Conservation (phyloP, 2,888 invertebrate genomes). For the Crepidodera aurea region DNA sequence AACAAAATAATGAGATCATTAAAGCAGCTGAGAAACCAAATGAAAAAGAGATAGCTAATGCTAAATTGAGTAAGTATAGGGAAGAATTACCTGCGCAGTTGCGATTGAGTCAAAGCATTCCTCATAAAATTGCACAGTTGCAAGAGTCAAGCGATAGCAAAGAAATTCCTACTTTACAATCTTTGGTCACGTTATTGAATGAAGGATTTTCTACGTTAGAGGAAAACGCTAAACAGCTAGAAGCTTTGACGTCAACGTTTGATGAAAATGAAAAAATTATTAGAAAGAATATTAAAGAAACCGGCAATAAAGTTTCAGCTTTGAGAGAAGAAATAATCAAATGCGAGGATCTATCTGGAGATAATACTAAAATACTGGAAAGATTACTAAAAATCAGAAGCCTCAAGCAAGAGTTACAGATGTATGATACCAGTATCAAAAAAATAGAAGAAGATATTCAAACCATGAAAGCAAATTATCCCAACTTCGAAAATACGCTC, state of each 20-base stretch:
- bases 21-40: constrained; percentile 79
- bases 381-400: constrained; percentile 79
- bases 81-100: constrained; percentile 84
- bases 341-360: constrained; percentile 89
- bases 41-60: constrained; percentile 82
- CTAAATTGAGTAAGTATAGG: constrained; percentile 81
- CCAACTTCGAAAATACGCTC: constrained; percentile 79
- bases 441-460: constrained; percentile 74
- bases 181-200: constrained; percentile 72
- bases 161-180: constrained; percentile 73
- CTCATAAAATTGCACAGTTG: constrained; percentile 81
- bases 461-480: constrained; percentile 77
- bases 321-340: constrained; percentile 85
- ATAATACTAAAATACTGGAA: constrained; percentile 82
- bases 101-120: constrained; percentile 78
- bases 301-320: constrained; percentile 74
- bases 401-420: constrained; percentile 75
- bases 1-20: constrained; percentile 79
- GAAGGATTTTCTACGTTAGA: constrained; percentile 81
- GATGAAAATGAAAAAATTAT: constrained; percentile 78
- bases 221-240: constrained; percentile 76
- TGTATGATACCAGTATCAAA: constrained; percentile 73
- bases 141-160: constrained; percentile 76
- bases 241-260: constrained; percentile 75
- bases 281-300: constrained; percentile 74